Conservation (phyloP, 1,140 invertebrate genomes). For the Camponotus vicinus region DNA sequence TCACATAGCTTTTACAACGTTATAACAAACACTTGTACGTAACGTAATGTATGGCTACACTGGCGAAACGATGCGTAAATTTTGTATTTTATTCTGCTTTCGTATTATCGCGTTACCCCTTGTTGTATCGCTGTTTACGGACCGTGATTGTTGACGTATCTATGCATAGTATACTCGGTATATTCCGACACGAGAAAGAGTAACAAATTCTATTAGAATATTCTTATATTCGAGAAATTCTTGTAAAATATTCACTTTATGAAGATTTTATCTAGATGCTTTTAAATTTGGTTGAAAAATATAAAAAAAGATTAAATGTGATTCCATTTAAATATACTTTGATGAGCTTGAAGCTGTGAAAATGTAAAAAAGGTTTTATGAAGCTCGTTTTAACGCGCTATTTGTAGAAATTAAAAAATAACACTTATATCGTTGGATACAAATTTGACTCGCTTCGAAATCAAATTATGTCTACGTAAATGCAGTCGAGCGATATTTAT, state of each 20-base stretch:
- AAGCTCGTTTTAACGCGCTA: too few species aligned
- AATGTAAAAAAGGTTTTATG: not conserved
- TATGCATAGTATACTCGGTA: constrained; percentile 7
- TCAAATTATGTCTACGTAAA: not conserved
- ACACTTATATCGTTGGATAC: not conserved
- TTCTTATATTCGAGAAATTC: not conserved
- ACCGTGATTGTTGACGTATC: constrained; percentile 45
- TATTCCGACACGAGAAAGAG: not conserved
- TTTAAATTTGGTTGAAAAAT: not conserved
- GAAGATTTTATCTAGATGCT: not conserved
- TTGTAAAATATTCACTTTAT: not conserved
- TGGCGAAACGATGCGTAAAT: constrained; percentile 50
- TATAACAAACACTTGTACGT: constrained; percentile 44
- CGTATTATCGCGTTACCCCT: constrained; percentile 49
- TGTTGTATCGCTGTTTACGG: constrained; percentile 46
- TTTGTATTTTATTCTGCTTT: constrained; percentile 55
- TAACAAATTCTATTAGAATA: constrained; percentile 36
- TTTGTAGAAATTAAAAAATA: not conserved
- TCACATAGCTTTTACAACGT: constrained; percentile 15
- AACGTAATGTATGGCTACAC: constrained; percentile 36
- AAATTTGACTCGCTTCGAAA: not conserved
- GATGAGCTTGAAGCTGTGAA: not conserved
- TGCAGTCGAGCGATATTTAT: constrained; percentile 20
- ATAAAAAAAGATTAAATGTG: not conserved
- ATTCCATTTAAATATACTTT: not conserved